Evolutionary conservation across 2,797 vertebrate genomes (phyloP).

Genomic region (Dipus sagitta): DNA sequence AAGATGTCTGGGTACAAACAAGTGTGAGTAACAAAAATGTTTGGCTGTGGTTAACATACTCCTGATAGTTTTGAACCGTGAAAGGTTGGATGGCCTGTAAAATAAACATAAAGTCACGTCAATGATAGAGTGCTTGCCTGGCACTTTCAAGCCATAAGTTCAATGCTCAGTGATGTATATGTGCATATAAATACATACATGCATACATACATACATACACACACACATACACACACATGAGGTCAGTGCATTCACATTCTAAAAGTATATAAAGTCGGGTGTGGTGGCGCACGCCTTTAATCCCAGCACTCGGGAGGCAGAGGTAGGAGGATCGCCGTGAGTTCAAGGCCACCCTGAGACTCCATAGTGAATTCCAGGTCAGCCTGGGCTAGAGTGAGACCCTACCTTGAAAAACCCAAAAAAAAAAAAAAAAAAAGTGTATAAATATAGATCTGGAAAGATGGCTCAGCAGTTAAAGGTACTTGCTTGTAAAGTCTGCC

Average conservation of each 20-base stretch:
- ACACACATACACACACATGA: background rate
- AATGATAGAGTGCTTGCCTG: background rate
- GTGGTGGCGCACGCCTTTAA: no score
- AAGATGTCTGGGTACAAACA: background rate
- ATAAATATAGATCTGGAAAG: background rate
- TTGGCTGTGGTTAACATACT: conserved; percentile 54
- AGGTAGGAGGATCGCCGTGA: no score
- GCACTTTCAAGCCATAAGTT: background rate
- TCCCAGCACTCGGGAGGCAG: no score
- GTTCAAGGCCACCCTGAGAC: no score
- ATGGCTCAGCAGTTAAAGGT: no score
- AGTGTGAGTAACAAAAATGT: background rate
- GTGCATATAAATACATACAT: no score
- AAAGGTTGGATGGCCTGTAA: conserved; percentile 11
- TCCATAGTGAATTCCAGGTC: no score
- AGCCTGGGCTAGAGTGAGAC: no score
- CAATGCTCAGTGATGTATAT: no score
- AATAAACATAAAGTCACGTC: background rate
- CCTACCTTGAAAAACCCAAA: no score
- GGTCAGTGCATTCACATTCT: conserved; percentile 29
- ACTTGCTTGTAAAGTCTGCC: no score
- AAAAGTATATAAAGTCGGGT: conserved; percentile 33
- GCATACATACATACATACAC: background rate
- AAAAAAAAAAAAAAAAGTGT: no score
- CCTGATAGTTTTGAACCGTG: conserved; percentile 38